Evolutionary conservation across 53 echinoderm and acorn worm genomes (phyloP), one percentile per base, ranked within the genome.

Genomic region (Antedon mediterranea): DNA sequence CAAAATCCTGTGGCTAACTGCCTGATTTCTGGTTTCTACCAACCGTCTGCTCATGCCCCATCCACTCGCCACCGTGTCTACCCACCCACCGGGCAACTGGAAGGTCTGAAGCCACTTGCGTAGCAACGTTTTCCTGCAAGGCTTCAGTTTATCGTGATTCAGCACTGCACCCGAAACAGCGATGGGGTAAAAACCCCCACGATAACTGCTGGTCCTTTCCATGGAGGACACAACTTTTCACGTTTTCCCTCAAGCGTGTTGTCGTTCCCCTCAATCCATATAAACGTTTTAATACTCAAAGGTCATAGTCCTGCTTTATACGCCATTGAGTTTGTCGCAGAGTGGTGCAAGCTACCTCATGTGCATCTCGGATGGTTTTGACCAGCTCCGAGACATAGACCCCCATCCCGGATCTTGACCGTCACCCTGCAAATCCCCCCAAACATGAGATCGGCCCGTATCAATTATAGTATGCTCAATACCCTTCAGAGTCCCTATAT

Each of bases 41-140:
- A 57, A 18, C 57, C 57, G 1, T 26, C 23, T 9, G 23, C 23
- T 57, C 57, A 23, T 57, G 23, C 2, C 11, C 3, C 18, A 1
- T 9, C 13, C 5, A 7, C 57, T 57, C 23, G 57, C 57, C 57
- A 57, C 23, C 57, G 57, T 23, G 2, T 57, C 57, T 20, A 57
- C 11, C 18, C 57, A 57, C 57, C 57, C 57, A 23, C 23, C 81
- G 78, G 23, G 90, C 85, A 30, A 82, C 82, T 33, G 90, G 87
- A 29, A 90, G 78, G 28, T 87, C 90, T 37, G 82, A 90, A 0
- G 83, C 90, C 75, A 85, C 83, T 43, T 85, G 85, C 3, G 74
- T 32, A 0, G 81, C 90, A 3, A 86, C 72, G 32, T 84, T 74
- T 86, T 86, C 0, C 57, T 31, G 74, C 86, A 86, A 9, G 30